Conservation (phyloP, 2,113 vertebrate genomes). For the Cavia aperea region DNA sequence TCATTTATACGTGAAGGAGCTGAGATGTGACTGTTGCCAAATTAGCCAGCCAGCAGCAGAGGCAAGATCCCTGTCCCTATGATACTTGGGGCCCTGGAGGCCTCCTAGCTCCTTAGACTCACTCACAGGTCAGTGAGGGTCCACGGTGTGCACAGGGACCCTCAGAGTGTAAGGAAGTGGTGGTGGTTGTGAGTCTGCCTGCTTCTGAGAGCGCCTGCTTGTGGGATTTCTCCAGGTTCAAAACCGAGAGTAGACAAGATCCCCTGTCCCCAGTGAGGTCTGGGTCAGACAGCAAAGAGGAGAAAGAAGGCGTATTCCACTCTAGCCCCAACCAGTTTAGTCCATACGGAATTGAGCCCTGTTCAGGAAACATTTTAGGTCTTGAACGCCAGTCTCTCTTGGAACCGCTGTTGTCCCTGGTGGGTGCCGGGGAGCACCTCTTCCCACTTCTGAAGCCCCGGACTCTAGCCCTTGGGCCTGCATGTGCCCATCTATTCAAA, state of each 20-base stretch:
- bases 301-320: background rate
- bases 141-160: too few relatives aligned
- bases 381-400: background rate
- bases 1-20: background rate
- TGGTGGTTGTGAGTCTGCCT: background rate
- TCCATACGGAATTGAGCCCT: accelerated
- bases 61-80: background rate
- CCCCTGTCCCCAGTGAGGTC: background rate
- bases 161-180: background rate
- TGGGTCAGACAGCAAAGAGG: background rate
- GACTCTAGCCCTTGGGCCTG: background rate
- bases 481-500: background rate
- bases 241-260: background rate
- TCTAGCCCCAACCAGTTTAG: background rate
- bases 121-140: background rate
- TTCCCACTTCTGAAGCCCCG: background rate
- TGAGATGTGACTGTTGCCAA: background rate
- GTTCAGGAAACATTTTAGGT: background rate
- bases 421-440: too few relatives aligned
- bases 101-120: accelerated
- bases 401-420: background rate
- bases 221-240: background rate
- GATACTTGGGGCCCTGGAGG: background rate
- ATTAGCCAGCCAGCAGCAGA: background rate
- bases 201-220: background rate